Evolutionary conservation across 2,113 vertebrate species (phyloP).

Genomic region (Periophthalmus modestus): DNA sequence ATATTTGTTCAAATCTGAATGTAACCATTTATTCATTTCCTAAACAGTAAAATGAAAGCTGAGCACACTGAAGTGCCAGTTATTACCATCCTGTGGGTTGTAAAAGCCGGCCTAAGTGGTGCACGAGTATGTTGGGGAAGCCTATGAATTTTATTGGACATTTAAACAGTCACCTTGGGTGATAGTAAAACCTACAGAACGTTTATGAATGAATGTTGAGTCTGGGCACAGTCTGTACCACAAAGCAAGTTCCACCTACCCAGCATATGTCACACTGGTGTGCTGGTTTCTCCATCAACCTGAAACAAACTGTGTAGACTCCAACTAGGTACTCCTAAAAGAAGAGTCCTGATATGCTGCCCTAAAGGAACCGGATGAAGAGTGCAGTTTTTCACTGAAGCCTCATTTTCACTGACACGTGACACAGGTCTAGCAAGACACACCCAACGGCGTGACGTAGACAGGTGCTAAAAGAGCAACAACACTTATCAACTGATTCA

Average conservation of each 20-base stretch:
- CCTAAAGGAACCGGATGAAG: neutral
- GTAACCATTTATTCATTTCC: neutral
- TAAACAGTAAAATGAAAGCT: constrained; percentile 9
- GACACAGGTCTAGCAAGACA: no score
- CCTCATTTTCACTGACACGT: no score
- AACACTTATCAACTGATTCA: no score
- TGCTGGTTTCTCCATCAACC: neutral
- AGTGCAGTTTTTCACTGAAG: no score
- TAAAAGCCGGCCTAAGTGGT: neutral
- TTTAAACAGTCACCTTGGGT: constrained; percentile 13
- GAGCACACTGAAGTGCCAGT: constrained; percentile 1
- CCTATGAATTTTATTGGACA: constrained; percentile 7
- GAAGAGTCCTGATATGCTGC: neutral
- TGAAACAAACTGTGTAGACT: neutral
- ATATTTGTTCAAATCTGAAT: neutral
- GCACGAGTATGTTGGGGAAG: neutral
- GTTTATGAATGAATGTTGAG: neutral
- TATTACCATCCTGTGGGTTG: neutral
- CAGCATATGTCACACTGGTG: neutral
- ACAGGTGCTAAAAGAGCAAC: no score
- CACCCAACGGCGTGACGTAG: no score
- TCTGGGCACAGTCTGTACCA: neutral
- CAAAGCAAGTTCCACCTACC: neutral
- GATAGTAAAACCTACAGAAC: neutral
- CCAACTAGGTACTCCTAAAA: neutral